These are phyloP conservation scores for Coryphaenoides rupestris DNA, from an alignment of 2,113 vertebrate genomes.

Conservation along the genomic window DNA sequence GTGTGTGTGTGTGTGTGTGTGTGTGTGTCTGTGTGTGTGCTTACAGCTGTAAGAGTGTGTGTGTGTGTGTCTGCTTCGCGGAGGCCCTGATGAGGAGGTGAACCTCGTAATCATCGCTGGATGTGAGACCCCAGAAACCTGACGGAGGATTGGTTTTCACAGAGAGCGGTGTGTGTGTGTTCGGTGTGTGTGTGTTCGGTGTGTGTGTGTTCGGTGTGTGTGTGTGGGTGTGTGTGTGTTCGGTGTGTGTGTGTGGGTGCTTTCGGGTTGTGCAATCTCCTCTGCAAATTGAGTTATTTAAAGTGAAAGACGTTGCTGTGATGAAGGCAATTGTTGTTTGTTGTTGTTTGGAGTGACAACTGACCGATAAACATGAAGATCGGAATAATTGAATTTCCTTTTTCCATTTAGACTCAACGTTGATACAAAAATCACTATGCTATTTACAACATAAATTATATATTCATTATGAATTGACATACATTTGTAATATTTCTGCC, in stretches of 20 bases:
- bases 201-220: not conserved
- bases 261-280: not conserved
- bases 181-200: not conserved
- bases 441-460: too few relatives aligned
- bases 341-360: too few relatives aligned
- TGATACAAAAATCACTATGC: too few relatives aligned
- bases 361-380: too few relatives aligned
- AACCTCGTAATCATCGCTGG: conserved; percentile 62
- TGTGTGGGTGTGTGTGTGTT: not conserved
- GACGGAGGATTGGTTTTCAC: not conserved
- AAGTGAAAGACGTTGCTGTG: too few relatives aligned
- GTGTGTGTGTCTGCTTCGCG: conserved; percentile 46
- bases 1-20: conserved; percentile 55
- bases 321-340: too few relatives aligned
- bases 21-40: conserved; percentile 42
- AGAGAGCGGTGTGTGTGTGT: conserved; percentile 27
- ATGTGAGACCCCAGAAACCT: conserved; percentile 49
- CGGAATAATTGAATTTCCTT: too few relatives aligned
- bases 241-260: too few relatives aligned
- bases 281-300: too few relatives aligned
- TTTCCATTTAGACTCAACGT: too few relatives aligned
- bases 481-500: too few relatives aligned
- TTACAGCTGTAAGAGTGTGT: conserved; percentile 59
- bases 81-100: conserved; percentile 53
- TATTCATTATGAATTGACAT: too few relatives aligned